phyloP scores from a whole-genome alignment of 2,113 vertebrate genomes.

The Eupsittula cactorum region DNA sequence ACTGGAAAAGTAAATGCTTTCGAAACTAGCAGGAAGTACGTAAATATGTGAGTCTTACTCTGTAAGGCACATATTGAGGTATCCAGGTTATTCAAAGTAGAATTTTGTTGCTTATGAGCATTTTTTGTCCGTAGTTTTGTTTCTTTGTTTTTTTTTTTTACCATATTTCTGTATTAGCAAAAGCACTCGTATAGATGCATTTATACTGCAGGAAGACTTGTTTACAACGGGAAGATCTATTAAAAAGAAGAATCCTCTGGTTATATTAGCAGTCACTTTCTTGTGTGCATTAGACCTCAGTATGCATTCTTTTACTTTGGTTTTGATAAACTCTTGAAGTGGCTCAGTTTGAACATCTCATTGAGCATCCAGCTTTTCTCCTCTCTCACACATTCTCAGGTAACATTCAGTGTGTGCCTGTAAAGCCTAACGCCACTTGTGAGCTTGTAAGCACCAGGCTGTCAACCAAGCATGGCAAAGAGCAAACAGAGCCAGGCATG shows the following conservation, averaged over 20 bases:
- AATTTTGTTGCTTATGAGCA: not conserved
- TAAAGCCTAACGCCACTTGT: not conserved
- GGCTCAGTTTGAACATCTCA: not conserved
- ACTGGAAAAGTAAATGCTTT: not conserved
- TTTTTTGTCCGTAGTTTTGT: not conserved
- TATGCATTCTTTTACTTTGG: not conserved
- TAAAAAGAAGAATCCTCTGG: not conserved
- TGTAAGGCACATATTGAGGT: fast-evolving
- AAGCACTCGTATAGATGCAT: not conserved
- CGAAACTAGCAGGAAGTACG: not conserved
- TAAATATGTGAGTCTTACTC: not conserved
- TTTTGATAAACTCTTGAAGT: not conserved
- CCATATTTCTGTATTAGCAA: not conserved
- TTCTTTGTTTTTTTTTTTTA: not conserved
- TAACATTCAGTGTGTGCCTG: not conserved
- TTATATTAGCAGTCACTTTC: not conserved
- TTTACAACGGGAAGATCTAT: not conserved
- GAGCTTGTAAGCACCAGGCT: not conserved
- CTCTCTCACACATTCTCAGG: not conserved
- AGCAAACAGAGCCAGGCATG: not conserved
- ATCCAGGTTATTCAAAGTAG: not conserved
- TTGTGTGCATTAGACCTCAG: not conserved
- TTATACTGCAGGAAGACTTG: not conserved
- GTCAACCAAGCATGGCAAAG: not conserved
- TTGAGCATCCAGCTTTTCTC: not conserved